Base-by-base conservation (phyloP, 2,888 invertebrate species). In the Lottia gigantea region DNA sequence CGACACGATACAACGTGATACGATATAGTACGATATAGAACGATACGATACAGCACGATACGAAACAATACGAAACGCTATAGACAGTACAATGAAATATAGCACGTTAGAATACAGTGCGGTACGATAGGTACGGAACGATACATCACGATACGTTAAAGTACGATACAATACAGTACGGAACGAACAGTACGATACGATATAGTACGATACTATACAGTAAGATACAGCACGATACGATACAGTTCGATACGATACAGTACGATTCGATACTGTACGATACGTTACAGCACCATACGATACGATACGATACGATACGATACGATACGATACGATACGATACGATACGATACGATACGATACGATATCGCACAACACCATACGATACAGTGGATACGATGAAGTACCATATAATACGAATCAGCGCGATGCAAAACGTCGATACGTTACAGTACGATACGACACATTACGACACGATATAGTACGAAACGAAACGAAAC, bases 111-210 rank as follows among this genome's bases (percentile, higher is more conserved):
- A n/a, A n/a, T n/a, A n/a, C n/a, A n/a, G n/a, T n/a, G n/a, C n/a
- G n/a, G n/a, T n/a, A n/a, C n/a, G n/a, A n/a, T n/a, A n/a, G n/a
- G n/a, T n/a, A n/a, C n/a, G n/a, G n/a, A n/a, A n/a, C n/a, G n/a
- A n/a, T n/a, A n/a, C n/a, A n/a, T n/a, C n/a, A n/a, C n/a, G 25
- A 40, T 68, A 69, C 6, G 46, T n/a, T 64, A 69, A 12, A 46
- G 49, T 46, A 64, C 25, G 25, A 47, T 46, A 69, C 25, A 64
- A 64, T 69, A 64, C 16, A 69, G 49, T 46, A 46, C 1, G 64
- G 25, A 19, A n/a, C n/a, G n/a, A n/a, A n/a, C n/a, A n/a, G n/a
- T n/a, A 66, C 6, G 31, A 31, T 31, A 31, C 6, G 31, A n/a
- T n/a, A 31, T 31, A 6, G 31, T 2, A 31, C n/a, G n/a, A n/a